Conservation (phyloP, 2,113 vertebrate species). For the Trichomycterus rosablanca region DNA sequence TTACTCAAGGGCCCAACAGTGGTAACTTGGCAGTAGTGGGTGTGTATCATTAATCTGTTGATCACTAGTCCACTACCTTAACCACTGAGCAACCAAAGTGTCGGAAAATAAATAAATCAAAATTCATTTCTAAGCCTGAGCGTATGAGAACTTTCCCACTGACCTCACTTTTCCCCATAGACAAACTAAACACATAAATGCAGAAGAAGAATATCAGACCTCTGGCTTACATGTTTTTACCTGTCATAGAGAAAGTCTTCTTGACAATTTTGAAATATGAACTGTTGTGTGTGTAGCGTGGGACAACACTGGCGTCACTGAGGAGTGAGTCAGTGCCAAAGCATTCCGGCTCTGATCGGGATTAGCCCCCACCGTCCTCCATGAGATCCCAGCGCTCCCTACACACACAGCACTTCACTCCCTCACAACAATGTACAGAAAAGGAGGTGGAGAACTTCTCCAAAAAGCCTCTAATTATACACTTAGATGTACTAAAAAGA, state of each 20-base stretch:
- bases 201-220: background rate
- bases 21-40: too few relatives aligned
- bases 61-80: too few relatives aligned
- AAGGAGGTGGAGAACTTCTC: slow-evolving; percentile 32
- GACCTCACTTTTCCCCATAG: background rate
- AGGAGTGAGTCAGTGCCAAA: slow-evolving; percentile 54
- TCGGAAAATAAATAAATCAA: background rate
- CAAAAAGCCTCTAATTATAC: slow-evolving; percentile 42
- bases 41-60: too few relatives aligned
- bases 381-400: slow-evolving; percentile 44
- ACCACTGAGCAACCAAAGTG: too few relatives aligned
- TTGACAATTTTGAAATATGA: slow-evolving; percentile 10
- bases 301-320: slow-evolving; percentile 47
- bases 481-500: slow-evolving; percentile 38
- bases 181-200: background rate
- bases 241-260: background rate
- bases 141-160: background rate
- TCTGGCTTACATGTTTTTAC: background rate
- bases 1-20: too few relatives aligned
- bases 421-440: slow-evolving; percentile 40
- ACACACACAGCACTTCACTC: slow-evolving; percentile 19
- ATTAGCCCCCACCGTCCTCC: slow-evolving; percentile 50
- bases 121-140: background rate
- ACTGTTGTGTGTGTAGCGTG: slow-evolving; percentile 12
- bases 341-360: slow-evolving; percentile 57